These are phyloP conservation scores for Drosophila diplacantha DNA, from an alignment of 2,888 invertebrate species.

Conservation along the genomic window DNA sequence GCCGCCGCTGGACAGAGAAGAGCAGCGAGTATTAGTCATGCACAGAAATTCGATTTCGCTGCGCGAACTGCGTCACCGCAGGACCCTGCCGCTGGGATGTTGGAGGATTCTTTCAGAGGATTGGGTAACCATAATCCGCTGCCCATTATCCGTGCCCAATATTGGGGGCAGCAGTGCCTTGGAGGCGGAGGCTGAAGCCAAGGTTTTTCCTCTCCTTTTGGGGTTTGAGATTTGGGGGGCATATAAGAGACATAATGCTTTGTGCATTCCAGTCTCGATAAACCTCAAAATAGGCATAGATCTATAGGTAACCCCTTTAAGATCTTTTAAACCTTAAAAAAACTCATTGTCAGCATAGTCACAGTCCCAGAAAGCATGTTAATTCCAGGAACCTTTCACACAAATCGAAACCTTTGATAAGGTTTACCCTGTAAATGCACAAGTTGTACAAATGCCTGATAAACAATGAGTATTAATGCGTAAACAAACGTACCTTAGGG, in stretches of 20 bases:
- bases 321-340: not conserved
- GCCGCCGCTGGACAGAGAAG: slow-evolving; percentile 16
- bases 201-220: not conserved
- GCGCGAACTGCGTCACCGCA: slow-evolving; percentile 32
- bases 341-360: not conserved
- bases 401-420: not conserved
- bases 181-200: slow-evolving; percentile 3
- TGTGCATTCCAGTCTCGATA: not conserved
- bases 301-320: not conserved
- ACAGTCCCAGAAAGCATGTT: not conserved
- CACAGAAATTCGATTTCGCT: slow-evolving; percentile 35
- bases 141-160: too few species aligned
- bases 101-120: slow-evolving; percentile 10
- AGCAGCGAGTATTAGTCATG: slow-evolving; percentile 53
- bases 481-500: too few species aligned
- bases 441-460: not conserved
- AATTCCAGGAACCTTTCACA: not conserved
- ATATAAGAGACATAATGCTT: not conserved
- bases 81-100: slow-evolving; percentile 18
- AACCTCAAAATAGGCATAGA: not conserved
- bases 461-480: not conserved
- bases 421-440: not conserved
- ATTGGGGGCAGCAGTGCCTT: not conserved
- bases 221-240: too few species aligned
- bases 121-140: slow-evolving; percentile 5